Base-by-base conservation (phyloP, 2,113 vertebrate genomes). In the Clarias macrocephalus region DNA sequence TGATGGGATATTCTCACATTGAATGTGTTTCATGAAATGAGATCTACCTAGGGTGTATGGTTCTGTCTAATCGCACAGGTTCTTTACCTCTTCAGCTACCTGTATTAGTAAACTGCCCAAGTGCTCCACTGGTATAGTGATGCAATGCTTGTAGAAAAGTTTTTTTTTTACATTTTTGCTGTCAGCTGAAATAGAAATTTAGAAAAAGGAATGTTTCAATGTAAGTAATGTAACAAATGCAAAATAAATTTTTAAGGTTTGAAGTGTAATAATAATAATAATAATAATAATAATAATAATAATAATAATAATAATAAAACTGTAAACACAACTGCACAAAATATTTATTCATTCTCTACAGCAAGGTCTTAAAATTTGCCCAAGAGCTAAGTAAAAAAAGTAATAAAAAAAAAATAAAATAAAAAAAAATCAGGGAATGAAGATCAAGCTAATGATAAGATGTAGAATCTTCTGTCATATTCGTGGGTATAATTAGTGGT, bases 1-100 rank as follows among this genome's bases (percentile, higher is more conserved):
- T 80, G 60, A 62, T 83, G 82, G 81, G 82, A 70, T 68, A 28
- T 70, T 18, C 21, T 28, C n/a, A 68, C 56, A 30, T 33, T 30
- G 30, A 83, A 66, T 7, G 18, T 30, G 13, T 83, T 56, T 83
- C 54, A 70, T 13, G 54, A n/a, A 82, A 25, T 60, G n/a, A n/a
- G 42, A 25, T 52, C 73, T 52, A 52, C 23, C 73, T 54, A 48
- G 48, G 48, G 48, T 48, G 48, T 76, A 76, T 15, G 73, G 21
- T 76, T 42, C 70, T 48, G 19, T 48, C 33, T 21, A 42, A 72
- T 21, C 25, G 52, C 72, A 73, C 19, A 4, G 21, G 79, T 33
- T 59, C 8, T 21, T 37, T 80, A 80, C 15, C 28, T 59, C 28
- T 18, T 33, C 75, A 28, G 13, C 16, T 33, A 33, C 68, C 30